These are phyloP conservation scores for Kobus ellipsiprymnus DNA, from an alignment of 2,113 vertebrate species.

Conservation along the genomic window DNA sequence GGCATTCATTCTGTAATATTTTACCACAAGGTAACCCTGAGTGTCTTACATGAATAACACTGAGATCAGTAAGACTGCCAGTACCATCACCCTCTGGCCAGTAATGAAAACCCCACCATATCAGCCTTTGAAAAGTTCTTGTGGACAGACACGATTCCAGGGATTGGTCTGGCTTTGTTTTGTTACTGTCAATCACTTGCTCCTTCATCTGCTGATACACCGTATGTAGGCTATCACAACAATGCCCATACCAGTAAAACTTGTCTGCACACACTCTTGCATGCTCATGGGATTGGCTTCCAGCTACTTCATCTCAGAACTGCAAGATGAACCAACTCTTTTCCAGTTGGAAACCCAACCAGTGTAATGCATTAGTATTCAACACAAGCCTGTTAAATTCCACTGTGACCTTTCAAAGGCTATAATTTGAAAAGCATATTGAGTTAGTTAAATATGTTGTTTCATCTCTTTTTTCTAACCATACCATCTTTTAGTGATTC, in stretches of 20 bases:
- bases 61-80: background rate
- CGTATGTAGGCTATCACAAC: constrained; percentile 37
- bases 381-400: constrained; percentile 61
- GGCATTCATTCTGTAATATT: background rate
- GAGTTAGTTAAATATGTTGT: background rate
- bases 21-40: background rate
- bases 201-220: background rate
- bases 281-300: background rate
- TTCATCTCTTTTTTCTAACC: background rate
- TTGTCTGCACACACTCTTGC: background rate
- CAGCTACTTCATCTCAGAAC: constrained; percentile 18
- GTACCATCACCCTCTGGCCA: background rate
- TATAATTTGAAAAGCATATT: background rate
- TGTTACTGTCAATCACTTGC: background rate
- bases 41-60: background rate
- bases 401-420: background rate
- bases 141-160: background rate
- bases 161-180: background rate
- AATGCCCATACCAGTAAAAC: constrained; percentile 8
- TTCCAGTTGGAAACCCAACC: background rate
- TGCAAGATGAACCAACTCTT: background rate
- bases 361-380: background rate
- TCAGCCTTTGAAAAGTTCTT: background rate
- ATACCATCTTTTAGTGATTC: background rate
- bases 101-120: background rate